A percentile compares a stretch with the other conserved stretches of the same genome.
These are phyloP conservation scores for Columba guinea DNA, from an alignment of 2,797 vertebrate genomes.

Conservation along the genomic window DNA sequence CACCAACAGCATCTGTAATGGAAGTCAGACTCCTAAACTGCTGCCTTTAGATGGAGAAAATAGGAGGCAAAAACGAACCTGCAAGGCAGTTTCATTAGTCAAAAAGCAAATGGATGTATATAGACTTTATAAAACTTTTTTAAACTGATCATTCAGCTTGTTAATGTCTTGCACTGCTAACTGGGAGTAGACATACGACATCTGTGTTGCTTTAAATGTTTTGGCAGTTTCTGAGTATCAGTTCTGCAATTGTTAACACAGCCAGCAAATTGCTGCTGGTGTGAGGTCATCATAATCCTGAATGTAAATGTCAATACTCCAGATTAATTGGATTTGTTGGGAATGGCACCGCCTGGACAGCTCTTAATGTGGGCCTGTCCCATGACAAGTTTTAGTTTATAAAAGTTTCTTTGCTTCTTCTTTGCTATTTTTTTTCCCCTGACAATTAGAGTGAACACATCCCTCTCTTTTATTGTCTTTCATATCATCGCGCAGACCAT, in stretches of 20 bases:
- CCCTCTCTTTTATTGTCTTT: neutral
- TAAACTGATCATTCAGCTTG: neutral
- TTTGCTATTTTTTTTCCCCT: neutral
- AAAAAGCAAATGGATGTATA: neutral
- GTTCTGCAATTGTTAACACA: neutral
- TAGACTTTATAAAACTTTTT: neutral
- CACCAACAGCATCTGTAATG: slow-evolving; percentile 10
- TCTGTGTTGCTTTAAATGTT: neutral
- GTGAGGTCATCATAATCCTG: neutral
- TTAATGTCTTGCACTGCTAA: neutral
- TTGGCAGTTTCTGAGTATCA: neutral
- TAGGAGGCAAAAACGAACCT: neutral
- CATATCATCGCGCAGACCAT: neutral
- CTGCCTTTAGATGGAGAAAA: neutral
- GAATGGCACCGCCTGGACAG: neutral
- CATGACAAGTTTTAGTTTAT: neutral
- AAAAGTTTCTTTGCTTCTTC: neutral
- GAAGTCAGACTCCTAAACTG: slow-evolving; percentile 15
- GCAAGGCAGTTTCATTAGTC: neutral
- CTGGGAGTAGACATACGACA: neutral
- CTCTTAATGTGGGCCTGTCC: neutral
- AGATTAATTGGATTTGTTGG: neutral
- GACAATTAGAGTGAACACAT: neutral
- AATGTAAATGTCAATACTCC: neutral
- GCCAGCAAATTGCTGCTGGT: neutral